Base-by-base conservation (phyloP, 2,113 vertebrate species). In the Archocentrus centrarchus region DNA sequence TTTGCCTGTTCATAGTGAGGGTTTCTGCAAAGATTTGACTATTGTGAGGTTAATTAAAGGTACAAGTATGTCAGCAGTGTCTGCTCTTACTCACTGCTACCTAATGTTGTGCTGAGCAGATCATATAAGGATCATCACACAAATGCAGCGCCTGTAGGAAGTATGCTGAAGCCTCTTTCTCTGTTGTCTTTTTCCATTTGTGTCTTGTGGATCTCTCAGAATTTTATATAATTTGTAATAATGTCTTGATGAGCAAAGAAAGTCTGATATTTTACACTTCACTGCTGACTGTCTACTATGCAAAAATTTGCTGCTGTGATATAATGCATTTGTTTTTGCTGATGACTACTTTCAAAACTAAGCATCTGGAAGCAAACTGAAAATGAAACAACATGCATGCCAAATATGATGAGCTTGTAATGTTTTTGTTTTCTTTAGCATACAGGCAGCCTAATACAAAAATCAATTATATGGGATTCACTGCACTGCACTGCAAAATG, bases 381-480 rank as follows among this genome's bases (percentile, higher is more conserved):
- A 77, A 80, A 70, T 53, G 61, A 70, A 86, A 68, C 20, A 50
- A 41, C 22, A 44, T 83, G 39, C 37, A 68, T 77, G 55, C 59
- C 32, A 14, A 62, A 47, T 59, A 59, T 80, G 79, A 83, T 79
- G 44, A 83, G 24, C 76, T 58, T 82, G 53, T 64, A 77, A 86
- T 55, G 20, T 27, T 75, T 88, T 86, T 64, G 68, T 64, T 89
- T 84, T 79, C n/a, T 79, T 66, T 68, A 62, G 82, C 50, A 61
- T 24, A 44, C 18, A 68, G 63, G 3, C 13, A 76, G 59, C 18
- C 7, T 85, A 86, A 86, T 87, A 79, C 77, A 18, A 63, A 91
- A 83, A 83, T 90, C 77, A 79, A 75, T 87, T 68, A 53, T 18
- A 75, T 64, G 27, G 47, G 79, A 81, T 84, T 87, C 20, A 81